These are phyloP conservation scores for Leptinotarsa undecemlineata DNA, from an alignment of 1,140 invertebrate species.

Conservation along the genomic window DNA sequence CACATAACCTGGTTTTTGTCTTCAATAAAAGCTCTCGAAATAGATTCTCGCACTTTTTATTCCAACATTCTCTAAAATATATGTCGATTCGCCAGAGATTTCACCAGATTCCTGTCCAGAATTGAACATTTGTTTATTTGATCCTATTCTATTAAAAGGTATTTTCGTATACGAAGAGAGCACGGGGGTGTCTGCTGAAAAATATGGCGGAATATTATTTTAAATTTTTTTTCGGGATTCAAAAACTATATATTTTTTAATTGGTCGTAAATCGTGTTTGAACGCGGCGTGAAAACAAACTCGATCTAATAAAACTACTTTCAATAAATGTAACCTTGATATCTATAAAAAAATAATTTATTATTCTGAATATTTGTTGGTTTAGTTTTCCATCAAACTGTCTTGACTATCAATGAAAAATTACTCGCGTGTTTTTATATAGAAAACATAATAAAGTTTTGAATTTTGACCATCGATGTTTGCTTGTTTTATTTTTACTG, in stretches of 20 bases:
- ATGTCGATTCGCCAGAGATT: not conserved
- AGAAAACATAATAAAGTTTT: too few species aligned
- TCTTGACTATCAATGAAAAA: too few species aligned
- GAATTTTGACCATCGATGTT: too few species aligned
- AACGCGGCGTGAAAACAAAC: not conserved
- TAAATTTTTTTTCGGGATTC: not conserved
- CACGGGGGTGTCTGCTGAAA: not conserved
- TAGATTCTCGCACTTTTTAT: not conserved
- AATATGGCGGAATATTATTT: not conserved
- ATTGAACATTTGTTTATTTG: not conserved
- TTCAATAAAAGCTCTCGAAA: not conserved
- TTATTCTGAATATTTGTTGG: too few species aligned
- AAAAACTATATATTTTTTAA: not conserved
- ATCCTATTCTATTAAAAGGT: not conserved
- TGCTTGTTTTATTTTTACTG: too few species aligned
- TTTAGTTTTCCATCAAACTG: too few species aligned
- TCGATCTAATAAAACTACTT: too few species aligned
- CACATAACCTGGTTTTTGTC: not conserved
- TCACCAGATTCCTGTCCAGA: not conserved
- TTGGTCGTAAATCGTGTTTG: conserved; percentile 2
- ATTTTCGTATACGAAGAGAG: not conserved
- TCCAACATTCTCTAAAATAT: not conserved
- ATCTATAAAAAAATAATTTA: too few species aligned
- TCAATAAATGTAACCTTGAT: too few species aligned
- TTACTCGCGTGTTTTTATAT: too few species aligned